phyloP scores from a whole-genome alignment of 2,888 invertebrate species.

The Ferdinandea cuprea region DNA sequence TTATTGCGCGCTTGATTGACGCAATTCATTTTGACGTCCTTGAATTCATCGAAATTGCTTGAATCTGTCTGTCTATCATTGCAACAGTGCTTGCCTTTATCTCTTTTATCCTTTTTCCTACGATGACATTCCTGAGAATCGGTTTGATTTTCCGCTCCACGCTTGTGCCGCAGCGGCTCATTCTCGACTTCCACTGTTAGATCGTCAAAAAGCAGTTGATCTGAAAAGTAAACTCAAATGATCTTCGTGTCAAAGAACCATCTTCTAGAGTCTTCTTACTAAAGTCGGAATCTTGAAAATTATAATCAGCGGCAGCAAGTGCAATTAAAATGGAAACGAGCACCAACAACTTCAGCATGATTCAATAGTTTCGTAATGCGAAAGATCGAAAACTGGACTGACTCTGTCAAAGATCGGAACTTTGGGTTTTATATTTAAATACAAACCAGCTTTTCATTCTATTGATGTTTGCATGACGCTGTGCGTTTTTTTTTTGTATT shows the following conservation, averaged over 20 bases:
- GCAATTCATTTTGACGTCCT: constrained; percentile 73
- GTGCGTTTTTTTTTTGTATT: no score
- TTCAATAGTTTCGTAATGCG: neutral
- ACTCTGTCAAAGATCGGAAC: constrained; percentile 5
- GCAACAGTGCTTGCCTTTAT: constrained; percentile 74
- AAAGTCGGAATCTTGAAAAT: constrained; percentile 76
- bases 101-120: constrained; percentile 57
- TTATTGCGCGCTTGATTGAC: constrained; percentile 67
- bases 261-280: constrained; percentile 74
- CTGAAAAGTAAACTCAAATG: constrained; percentile 53
- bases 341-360: constrained; percentile 74
- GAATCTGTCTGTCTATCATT: constrained; percentile 64
- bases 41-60: constrained; percentile 53
- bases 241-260: neutral
- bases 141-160: constrained; percentile 41
- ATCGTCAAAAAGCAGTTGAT: constrained; percentile 76
- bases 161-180: constrained; percentile 51
- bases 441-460: no score
- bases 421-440: constrained; percentile 50
- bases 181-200: constrained; percentile 56
- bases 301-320: constrained; percentile 73
- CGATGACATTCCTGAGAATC: constrained; percentile 50
- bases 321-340: constrained; percentile 51
- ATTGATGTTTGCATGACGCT: no score
- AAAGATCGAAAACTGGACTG: constrained; percentile 44